Base-by-base conservation (phyloP, 2,888 invertebrate genomes). In the Furcula furcula region DNA sequence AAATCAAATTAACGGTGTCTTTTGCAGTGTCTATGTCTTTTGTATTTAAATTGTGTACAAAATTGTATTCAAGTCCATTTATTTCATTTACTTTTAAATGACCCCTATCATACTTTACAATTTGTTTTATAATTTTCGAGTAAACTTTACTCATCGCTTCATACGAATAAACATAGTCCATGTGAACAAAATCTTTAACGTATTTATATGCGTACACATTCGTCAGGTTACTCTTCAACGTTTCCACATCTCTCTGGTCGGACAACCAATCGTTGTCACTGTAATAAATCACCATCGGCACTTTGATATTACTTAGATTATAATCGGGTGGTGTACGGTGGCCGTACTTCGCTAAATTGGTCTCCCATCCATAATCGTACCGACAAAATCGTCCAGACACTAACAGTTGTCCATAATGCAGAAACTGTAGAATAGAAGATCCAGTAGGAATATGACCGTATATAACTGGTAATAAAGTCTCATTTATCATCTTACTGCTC, bases 141-240 rank as follows among this genome's bases (percentile, higher is more conserved):
- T 93, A 93, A 3, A 94, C 59, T 14, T 89, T 53, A 7, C 65
- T 69, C 7, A 88, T 80, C 0, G 90, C 91, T 44, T 91, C 89
- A 6, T 73, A 76, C 0, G 91, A 93, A 84, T 91, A 93, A 26
- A 93, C 56, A 46, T 91, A 94, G 57, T 94, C 94, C 50, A 93
- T 70, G 61, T 94, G 94, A 58, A 91, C 92, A 44, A 92, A 94
- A 25, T 89, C 70, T 0, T 86, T 69, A 2, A 93, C 78, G 29
- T 83, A 68, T 61, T 89, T 82, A 33, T 74, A 80, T 0, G 80
- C 82, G 0, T 81, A 60, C 0, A 90, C 76, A 46, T 91, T 91
- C 0, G 89, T 87, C n/a, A 94, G 61, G 29, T 80, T 56, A 0
- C 53, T 57, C 20, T 45, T 56, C 2, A 85, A 33, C 18, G 43